phyloP scores from a whole-genome alignment of 2,113 vertebrate genomes.

The Rhombomys opimus region DNA sequence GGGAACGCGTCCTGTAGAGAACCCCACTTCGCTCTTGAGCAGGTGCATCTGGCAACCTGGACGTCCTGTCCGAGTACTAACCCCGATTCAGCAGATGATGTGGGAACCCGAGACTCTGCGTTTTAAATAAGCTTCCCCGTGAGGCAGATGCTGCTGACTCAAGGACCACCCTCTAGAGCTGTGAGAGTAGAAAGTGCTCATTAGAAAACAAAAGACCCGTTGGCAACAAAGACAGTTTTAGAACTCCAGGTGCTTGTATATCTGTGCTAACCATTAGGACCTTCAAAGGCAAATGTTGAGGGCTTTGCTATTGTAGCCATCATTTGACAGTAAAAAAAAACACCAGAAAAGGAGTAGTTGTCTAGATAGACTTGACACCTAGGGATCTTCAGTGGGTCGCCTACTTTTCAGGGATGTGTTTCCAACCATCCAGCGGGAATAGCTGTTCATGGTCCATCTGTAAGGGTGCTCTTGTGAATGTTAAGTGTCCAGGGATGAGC shows the following conservation, averaged over 20 bases:
- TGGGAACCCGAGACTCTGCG: background rate
- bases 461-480: background rate
- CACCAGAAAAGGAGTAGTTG: background rate
- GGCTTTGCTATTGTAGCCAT: background rate
- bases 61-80: background rate
- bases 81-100: background rate
- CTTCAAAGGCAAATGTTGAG: background rate
- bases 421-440: background rate
- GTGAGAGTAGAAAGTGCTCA: background rate
- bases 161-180: background rate
- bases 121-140: background rate
- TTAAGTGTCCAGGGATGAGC: background rate
- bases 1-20: background rate
- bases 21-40: background rate
- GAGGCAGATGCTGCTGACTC: background rate
- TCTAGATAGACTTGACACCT: background rate
- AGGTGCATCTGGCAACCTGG: background rate
- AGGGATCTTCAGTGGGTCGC: background rate
- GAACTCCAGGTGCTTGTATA: background rate
- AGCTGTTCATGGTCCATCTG: background rate
- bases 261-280: background rate
- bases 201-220: background rate
- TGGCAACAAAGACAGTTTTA: background rate
- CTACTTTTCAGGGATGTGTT: constrained; percentile 22
- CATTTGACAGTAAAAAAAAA: background rate